Evolutionary conservation across 2,797 vertebrate genomes (phyloP).

Genomic region (Alosa sapidissima): DNA sequence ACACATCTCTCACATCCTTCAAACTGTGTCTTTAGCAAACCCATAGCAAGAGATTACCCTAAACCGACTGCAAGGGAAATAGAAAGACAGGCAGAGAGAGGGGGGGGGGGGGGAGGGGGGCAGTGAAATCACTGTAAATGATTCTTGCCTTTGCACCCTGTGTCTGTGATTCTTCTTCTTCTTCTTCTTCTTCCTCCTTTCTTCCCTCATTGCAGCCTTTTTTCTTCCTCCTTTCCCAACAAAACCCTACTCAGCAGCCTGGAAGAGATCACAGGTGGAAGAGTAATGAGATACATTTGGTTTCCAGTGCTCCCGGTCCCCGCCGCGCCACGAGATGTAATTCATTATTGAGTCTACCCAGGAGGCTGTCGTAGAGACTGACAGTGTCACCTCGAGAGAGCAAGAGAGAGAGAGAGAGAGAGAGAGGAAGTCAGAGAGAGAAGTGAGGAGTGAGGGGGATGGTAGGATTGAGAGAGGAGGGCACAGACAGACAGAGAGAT

Average conservation of each 20-base stretch:
- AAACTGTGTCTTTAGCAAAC: slow-evolving; percentile 12
- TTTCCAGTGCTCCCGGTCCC: slow-evolving; percentile 66
- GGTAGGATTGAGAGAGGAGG: slow-evolving; percentile 2
- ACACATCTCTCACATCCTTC: slow-evolving; percentile 2
- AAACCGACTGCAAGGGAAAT: not conserved
- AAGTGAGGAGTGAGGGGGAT: slow-evolving; percentile 43
- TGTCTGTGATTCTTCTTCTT: slow-evolving; percentile 44
- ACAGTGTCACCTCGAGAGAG: slow-evolving; percentile 30
- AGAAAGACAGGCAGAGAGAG: not conserved
- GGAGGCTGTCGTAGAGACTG: slow-evolving; percentile 50
- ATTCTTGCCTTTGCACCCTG: slow-evolving; percentile 52
- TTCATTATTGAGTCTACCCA: slow-evolving; percentile 70
- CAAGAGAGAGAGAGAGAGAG: not conserved
- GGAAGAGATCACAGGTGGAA: slow-evolving; percentile 65
- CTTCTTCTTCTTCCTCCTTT: slow-evolving; percentile 34
- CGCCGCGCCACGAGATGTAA: slow-evolving; percentile 68
- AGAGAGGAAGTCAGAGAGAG: not conserved
- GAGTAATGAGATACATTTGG: slow-evolving; percentile 63
- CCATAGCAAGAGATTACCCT: not conserved
- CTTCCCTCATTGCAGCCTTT: slow-evolving; percentile 34
- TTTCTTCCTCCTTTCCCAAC: slow-evolving; percentile 50
- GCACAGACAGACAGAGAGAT: slow-evolving; percentile 48
- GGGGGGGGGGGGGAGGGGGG: not conserved
- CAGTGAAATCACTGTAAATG: slow-evolving; percentile 44
- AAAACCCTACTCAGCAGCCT: slow-evolving; percentile 69